These are phyloP conservation scores for Ips nitidus DNA, from an alignment of 1,140 invertebrate species.

Conservation along the genomic window DNA sequence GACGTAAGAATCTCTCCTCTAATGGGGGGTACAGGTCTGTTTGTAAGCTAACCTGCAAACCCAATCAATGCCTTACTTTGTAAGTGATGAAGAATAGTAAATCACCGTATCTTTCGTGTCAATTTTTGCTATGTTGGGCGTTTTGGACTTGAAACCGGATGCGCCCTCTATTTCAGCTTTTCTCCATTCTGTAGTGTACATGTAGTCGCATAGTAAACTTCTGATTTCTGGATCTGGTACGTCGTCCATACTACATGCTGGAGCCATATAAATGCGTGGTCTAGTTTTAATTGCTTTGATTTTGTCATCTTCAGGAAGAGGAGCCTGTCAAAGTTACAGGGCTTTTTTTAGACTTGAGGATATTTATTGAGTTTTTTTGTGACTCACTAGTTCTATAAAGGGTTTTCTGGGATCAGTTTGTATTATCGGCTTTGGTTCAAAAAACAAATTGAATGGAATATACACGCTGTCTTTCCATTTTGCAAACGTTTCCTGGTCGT, in stretches of 20 bases:
- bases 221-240: conserved; percentile 50
- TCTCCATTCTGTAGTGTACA: conserved; percentile 46
- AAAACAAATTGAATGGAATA: conserved; percentile 44
- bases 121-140: conserved; percentile 27
- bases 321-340: neutral
- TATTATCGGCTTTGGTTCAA: conserved; percentile 42
- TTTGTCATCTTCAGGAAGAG: conserved; percentile 46
- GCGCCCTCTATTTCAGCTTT: conserved; percentile 36
- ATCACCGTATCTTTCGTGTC: conserved; percentile 16
- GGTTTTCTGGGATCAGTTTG: conserved; percentile 40
- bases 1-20: conserved; percentile 28
- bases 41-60: conserved; percentile 18
- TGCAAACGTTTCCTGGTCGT: conserved; percentile 44
- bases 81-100: conserved; percentile 4
- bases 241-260: conserved; percentile 56
- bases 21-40: conserved; percentile 33
- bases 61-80: conserved; percentile 10
- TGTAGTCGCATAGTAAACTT: conserved; percentile 40
- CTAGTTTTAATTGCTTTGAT: conserved; percentile 49
- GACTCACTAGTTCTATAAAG: conserved; percentile 33
- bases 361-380: neutral
- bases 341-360: conserved; percentile 9
- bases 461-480: conserved; percentile 39
- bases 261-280: conserved; percentile 54
- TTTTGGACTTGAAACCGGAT: conserved; percentile 26